Evolutionary conservation across 2,888 invertebrate species (phyloP).

Genomic region (Slavum lentiscoides): DNA sequence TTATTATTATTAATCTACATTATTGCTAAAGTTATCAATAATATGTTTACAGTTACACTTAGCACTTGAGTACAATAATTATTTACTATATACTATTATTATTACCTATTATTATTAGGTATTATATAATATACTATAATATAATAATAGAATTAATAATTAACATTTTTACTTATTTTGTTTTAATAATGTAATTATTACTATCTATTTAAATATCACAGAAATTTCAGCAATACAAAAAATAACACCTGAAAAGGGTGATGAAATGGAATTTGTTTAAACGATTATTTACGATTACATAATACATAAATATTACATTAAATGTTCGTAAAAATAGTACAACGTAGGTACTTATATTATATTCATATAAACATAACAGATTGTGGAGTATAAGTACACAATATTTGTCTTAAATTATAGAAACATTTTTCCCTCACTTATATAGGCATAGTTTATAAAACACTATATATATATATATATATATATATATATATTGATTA

Average conservation of each 20-base stretch:
- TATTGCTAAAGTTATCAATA: constrained; percentile 32
- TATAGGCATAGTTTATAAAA: constrained; percentile 16
- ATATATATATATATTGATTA: constrained; percentile 22
- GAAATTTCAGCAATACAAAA: constrained; percentile 45
- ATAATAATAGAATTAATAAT: constrained; percentile 20
- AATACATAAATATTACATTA: not conserved
- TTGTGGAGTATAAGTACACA: constrained; percentile 1
- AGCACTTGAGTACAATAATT: not conserved
- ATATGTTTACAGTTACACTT: constrained; percentile 17
- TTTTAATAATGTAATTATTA: constrained; percentile 30
- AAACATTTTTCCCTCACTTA: constrained; percentile 6
- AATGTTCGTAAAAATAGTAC: not conserved
- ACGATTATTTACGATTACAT: constrained; percentile 26
- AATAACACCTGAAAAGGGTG: constrained; percentile 27
- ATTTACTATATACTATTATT: too few species aligned
- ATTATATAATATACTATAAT: constrained; percentile 30
- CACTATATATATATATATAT: too few species aligned
- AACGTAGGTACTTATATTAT: not conserved
- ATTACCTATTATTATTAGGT: not conserved
- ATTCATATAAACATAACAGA: not conserved
- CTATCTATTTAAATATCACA: constrained; percentile 47
- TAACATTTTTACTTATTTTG: constrained; percentile 16
- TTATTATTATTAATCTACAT: constrained; percentile 16
- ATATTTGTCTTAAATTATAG: constrained; percentile 18
- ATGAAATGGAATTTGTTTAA: constrained; percentile 33